Conservation (phyloP, 2,113 vertebrate genomes). For the Hydropotes inermis region DNA sequence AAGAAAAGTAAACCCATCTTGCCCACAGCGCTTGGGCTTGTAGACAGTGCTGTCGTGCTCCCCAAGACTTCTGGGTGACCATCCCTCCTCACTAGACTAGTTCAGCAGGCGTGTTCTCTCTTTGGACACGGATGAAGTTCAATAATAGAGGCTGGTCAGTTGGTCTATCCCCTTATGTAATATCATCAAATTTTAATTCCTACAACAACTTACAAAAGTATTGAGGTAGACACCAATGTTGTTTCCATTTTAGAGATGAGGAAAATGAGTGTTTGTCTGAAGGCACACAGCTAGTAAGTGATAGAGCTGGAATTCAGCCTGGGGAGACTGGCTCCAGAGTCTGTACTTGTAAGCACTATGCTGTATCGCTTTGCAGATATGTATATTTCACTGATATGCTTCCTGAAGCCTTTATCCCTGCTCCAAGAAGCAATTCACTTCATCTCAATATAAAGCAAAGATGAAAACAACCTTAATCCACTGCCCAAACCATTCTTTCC, state of each 20-base stretch:
- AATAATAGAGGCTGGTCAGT: not conserved
- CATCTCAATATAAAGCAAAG: constrained; percentile 57
- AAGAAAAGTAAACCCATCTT: not conserved
- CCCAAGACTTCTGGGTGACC: not conserved
- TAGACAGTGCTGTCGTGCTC: not conserved
- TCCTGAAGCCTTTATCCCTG: not conserved
- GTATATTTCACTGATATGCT: not conserved
- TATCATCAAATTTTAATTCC: not conserved
- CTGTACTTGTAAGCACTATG: not conserved
- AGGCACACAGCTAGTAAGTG: not conserved
- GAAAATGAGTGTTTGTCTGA: not conserved
- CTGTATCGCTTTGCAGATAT: not conserved
- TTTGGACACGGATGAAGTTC: not conserved
- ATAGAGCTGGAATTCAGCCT: not conserved
- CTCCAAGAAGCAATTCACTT: constrained; percentile 24
- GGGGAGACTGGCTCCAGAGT: not conserved
- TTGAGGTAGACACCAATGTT: not conserved
- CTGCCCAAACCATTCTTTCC: not conserved
- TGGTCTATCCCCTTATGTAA: not conserved
- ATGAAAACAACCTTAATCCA: constrained; percentile 45
- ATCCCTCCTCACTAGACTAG: not conserved
- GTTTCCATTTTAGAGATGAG: constrained; percentile 11
- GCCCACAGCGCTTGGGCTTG: not conserved
- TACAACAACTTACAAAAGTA: not conserved
- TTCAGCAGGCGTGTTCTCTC: not conserved